A percentile compares a stretch with the other conserved stretches of the same genome.
Evolutionary conservation across 2,797 vertebrate genomes (phyloP).

Genomic region (Diglossa cyanea): DNA sequence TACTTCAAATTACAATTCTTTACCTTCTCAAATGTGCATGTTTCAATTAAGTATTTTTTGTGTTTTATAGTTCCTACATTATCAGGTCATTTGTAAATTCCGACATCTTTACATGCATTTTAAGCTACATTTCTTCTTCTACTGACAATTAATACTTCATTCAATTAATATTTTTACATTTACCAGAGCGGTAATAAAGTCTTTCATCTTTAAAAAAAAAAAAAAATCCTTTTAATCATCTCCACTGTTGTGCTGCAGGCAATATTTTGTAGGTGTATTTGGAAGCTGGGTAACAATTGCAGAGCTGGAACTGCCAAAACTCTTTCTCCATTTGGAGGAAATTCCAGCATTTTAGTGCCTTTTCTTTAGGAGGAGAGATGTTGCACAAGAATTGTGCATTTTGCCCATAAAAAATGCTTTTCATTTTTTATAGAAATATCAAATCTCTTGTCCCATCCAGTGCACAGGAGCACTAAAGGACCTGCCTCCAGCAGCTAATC

Average conservation of each 20-base stretch:
- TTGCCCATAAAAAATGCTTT: background rate
- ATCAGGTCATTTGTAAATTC: background rate
- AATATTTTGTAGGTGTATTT: background rate
- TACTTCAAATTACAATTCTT: background rate
- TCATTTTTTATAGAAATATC: background rate
- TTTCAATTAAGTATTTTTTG: conserved; percentile 1
- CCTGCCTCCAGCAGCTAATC: background rate
- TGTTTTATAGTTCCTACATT: background rate
- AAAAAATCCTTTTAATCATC: background rate
- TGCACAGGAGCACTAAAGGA: background rate
- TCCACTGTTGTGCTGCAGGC: background rate
- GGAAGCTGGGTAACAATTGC: background rate
- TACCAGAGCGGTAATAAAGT: background rate
- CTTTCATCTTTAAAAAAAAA: background rate
- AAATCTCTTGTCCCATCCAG: background rate
- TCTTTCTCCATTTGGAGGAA: background rate
- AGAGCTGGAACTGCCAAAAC: background rate
- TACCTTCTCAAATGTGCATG: background rate
- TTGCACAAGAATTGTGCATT: background rate
- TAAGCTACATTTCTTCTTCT: background rate
- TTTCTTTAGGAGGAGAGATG: background rate
- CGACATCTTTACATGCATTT: background rate
- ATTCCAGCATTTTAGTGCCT: background rate
- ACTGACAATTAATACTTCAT: background rate
- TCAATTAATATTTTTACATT: background rate